A percentile compares a stretch with the other conserved stretches of the same genome.
phyloP scores from a whole-genome alignment of 2,113 vertebrate species.

The Theristicus caerulescens region DNA sequence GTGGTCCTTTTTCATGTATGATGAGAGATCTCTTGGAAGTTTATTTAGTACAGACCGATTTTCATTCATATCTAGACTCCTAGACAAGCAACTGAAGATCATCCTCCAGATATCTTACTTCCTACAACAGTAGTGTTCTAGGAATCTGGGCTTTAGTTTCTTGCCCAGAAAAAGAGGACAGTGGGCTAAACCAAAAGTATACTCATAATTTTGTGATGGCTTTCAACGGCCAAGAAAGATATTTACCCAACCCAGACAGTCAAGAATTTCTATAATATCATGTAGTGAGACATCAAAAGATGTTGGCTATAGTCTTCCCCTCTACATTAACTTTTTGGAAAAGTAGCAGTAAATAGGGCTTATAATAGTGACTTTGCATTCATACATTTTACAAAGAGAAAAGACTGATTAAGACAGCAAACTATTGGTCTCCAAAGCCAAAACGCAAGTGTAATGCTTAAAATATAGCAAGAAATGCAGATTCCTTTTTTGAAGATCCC shows the following conservation, averaged over 20 bases:
- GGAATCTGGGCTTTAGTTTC: not conserved
- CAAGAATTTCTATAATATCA: not conserved
- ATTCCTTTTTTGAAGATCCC: not conserved
- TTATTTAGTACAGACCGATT: not conserved
- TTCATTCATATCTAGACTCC: not conserved
- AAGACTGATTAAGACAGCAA: not conserved
- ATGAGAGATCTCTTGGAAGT: not conserved
- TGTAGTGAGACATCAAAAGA: not conserved
- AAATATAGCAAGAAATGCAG: not conserved
- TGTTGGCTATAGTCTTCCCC: not conserved
- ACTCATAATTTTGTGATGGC: not conserved
- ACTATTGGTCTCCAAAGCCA: not conserved
- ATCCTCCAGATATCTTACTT: not conserved
- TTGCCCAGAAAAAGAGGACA: not conserved
- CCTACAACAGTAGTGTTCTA: not conserved
- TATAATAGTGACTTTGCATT: not conserved
- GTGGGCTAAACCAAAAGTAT: not conserved
- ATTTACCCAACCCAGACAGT: not conserved
- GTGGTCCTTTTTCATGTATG: not conserved
- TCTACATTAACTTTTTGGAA: not conserved
- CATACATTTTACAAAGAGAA: not conserved
- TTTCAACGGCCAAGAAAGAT: not conserved
- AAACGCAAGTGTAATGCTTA: not conserved
- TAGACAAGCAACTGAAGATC: not conserved
- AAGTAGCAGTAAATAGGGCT: not conserved